A percentile compares a stretch with the other conserved stretches of the same genome.
Evolutionary conservation across 2,888 invertebrate genomes (phyloP).

Genomic region (Nomada hirtipes): DNA sequence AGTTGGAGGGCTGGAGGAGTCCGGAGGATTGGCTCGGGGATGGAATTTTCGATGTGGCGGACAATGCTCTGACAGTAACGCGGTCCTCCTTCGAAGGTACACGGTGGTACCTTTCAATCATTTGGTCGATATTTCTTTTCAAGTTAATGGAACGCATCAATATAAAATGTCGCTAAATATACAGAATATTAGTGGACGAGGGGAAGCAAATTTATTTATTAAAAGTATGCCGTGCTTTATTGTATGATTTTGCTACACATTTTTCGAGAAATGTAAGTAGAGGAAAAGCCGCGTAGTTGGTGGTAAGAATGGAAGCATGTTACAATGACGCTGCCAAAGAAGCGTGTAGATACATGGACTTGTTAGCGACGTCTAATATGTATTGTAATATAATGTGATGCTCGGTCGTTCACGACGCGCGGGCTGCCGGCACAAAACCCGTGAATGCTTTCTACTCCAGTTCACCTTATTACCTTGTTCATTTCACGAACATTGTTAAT

Average conservation of each 20-base stretch:
- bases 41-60: conserved; percentile 69
- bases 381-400: conserved; percentile 35
- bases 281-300: background rate
- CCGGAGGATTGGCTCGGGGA: conserved; percentile 71
- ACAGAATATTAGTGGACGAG: too few species aligned
- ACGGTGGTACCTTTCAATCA: background rate
- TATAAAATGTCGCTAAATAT: too few species aligned
- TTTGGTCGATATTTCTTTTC: too few species aligned
- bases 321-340: conserved; percentile 12
- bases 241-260: background rate
- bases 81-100: conserved; percentile 70
- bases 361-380: conserved; percentile 19
- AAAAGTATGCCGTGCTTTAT: too few species aligned
- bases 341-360: conserved; percentile 50
- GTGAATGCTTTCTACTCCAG: conserved; percentile 69
- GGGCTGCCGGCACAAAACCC: conserved; percentile 37
- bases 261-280: background rate
- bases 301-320: background rate
- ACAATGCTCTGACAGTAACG: conserved; percentile 65
- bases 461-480: conserved; percentile 62
- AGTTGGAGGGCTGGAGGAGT: conserved; percentile 35
- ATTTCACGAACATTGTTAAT: conserved; percentile 49
- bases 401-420: conserved; percentile 43
- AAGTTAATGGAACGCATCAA: too few species aligned
- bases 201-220: too few species aligned